Evolutionary conservation across 2,888 invertebrate genomes (phyloP), one percentile per base, ranked within the genome.

Genomic region (Ptychoptera contaminata): DNA sequence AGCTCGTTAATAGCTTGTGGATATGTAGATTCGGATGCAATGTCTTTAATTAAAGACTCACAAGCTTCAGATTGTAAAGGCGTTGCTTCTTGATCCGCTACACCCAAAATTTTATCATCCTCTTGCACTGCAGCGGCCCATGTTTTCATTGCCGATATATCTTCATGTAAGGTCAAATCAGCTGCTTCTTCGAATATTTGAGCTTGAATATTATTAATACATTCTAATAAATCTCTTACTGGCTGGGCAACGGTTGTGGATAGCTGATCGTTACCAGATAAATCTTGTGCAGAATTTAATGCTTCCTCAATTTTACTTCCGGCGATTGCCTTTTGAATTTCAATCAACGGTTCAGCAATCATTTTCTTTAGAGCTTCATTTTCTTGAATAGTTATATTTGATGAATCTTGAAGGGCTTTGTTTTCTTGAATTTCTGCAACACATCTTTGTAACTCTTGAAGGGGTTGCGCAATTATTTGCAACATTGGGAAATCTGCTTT

Each of bases 61-160:
- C 30, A 29, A 2, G 40, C 10, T 30, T 40, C 29, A 15, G 30
- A 14, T 8, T 40, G 40, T 4, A 30, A 30, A 30, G 30, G 14
- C 9, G 40, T 29, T 10, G 29, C 14, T 40, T 23, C 14, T 30
- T 30, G 29, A 8, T 29, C 30, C 44, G 45, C 15, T 9, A 45
- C 23, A 23, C 23, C 3, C 7, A 23, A 23, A 2, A 40, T 8
- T 4, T 37, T 39, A 6, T 47, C 43, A 3, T 45, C 44, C 7
- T 44, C 48, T 34, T 60, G 59, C 1, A 49, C 48, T 2, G 57
- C 55, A 30, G 59, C 42, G 1, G 59, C 57, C 40, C 74, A 62
- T 1, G 75, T 74, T 60, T 73, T 73, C 12, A 77, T 65, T 12
- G 68, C 71, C 2, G 76, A 75, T 47, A 75, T 63, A 52, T 76